A percentile compares a stretch with the other conserved stretches of the same genome.
Conservation (phyloP, 2,113 vertebrate genomes). For the Myocastor coypus region DNA sequence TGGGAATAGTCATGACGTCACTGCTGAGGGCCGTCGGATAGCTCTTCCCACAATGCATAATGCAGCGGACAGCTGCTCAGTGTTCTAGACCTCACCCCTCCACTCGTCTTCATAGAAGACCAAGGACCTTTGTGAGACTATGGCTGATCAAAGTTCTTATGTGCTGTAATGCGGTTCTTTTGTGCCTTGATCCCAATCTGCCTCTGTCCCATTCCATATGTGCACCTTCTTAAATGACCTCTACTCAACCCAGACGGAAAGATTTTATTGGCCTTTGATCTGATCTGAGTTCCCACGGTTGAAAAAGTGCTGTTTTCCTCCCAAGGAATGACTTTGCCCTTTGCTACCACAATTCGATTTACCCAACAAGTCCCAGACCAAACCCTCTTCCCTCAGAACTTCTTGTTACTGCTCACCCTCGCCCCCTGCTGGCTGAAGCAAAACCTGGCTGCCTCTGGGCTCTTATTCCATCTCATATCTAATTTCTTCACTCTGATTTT, state of each 20-base stretch:
- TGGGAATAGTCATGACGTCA: background rate
- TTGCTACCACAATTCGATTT: constrained; percentile 8
- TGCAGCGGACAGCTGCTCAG: background rate
- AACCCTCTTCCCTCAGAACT: background rate
- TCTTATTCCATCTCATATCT: background rate
- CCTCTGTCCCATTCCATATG: background rate
- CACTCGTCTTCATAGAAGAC: background rate
- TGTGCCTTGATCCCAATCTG: too few relatives aligned
- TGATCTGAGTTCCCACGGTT: background rate
- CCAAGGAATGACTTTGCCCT: background rate
- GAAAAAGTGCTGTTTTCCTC: background rate
- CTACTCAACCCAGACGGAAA: background rate
- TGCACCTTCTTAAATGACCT: background rate
- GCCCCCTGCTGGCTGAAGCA: background rate
- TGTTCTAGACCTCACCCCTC: background rate
- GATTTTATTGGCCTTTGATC: background rate
- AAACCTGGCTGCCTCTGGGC: background rate
- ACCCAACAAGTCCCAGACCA: constrained; percentile 6
- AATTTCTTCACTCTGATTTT: constrained; percentile 11
- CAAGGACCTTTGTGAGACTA: background rate
- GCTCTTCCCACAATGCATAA: background rate
- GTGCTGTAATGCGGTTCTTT: background rate
- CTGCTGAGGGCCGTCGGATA: background rate
- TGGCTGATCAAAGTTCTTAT: background rate
- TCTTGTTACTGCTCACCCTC: background rate